A percentile compares a stretch with the other conserved stretches of the same genome.
Evolutionary conservation across 2,113 vertebrate species (phyloP).

Genomic region (Pomatorhinus ruficollis): DNA sequence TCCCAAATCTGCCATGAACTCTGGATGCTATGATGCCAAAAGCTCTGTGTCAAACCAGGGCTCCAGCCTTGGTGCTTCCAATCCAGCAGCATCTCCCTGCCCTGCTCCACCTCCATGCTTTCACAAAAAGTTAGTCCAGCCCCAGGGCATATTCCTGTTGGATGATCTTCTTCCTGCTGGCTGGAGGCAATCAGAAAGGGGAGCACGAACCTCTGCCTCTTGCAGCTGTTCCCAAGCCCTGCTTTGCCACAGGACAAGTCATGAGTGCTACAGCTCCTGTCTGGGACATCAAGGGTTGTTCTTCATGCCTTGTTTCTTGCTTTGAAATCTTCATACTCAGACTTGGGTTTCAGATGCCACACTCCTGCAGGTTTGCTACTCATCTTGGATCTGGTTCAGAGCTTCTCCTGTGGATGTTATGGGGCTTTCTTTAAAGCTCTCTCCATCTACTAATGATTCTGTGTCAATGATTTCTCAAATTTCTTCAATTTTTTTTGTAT

Average conservation of each 20-base stretch:
- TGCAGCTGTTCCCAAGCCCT: neutral
- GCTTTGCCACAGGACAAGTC: neutral
- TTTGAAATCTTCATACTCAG: neutral
- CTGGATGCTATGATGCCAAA: neutral
- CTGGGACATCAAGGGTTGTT: neutral
- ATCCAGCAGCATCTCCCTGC: neutral
- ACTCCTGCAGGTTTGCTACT: neutral
- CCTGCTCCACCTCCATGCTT: neutral
- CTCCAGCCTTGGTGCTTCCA: accelerated
- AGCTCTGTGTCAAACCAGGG: neutral
- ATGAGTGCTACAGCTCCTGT: neutral
- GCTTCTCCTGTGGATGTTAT: neutral
- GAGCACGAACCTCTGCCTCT: neutral
- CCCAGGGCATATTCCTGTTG: neutral
- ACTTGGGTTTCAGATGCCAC: neutral
- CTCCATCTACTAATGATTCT: neutral
- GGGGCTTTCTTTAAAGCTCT: neutral
- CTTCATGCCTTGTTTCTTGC: neutral
- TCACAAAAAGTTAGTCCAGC: neutral
- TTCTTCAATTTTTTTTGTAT: neutral
- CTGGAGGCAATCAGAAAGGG: neutral
- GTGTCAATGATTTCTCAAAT: neutral
- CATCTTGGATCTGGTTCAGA: neutral
- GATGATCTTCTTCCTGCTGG: neutral
- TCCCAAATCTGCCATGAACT: neutral